Conservation (phyloP, 2,113 vertebrate species). For the Poeciliopsis retropinna region DNA sequence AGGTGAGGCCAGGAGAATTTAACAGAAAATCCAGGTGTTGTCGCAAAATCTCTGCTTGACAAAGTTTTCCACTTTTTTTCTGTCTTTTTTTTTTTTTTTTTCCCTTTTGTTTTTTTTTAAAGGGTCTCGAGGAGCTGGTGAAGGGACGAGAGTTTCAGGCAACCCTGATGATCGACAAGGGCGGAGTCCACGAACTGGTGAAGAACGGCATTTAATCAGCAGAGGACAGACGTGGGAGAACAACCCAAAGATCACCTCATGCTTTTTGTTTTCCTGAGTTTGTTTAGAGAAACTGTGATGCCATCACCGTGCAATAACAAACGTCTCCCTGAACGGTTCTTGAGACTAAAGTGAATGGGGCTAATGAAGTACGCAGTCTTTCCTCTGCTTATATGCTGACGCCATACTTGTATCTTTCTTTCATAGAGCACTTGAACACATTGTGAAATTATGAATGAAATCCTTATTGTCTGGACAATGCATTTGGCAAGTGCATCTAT, state of each 20-base stretch:
- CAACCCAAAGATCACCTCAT: conserved; percentile 31
- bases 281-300: conserved; percentile 65
- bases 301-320: conserved; percentile 74
- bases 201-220: conserved; percentile 85
- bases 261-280: conserved; percentile 28
- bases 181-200: conserved; percentile 86
- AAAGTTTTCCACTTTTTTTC: not conserved
- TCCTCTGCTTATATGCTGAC: conserved; percentile 23
- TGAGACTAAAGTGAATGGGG: conserved; percentile 5
- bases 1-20: conserved; percentile 78
- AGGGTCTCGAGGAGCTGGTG: conserved; percentile 90
- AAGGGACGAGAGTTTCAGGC: conserved; percentile 85
- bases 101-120: not conserved
- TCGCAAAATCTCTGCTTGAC: not conserved
- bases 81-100: not conserved
- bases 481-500: conserved; percentile 70
- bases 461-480: conserved; percentile 40
- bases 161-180: conserved; percentile 85
- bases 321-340: not conserved
- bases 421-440: conserved; percentile 50
- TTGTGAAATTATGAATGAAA: conserved; percentile 62
- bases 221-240: conserved; percentile 7
- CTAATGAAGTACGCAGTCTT: conserved; percentile 46
- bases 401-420: conserved; percentile 15
- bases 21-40: conserved; percentile 30